Evolutionary conservation across 2,888 invertebrate species (phyloP).

Genomic region (Drosophila borborema): DNA sequence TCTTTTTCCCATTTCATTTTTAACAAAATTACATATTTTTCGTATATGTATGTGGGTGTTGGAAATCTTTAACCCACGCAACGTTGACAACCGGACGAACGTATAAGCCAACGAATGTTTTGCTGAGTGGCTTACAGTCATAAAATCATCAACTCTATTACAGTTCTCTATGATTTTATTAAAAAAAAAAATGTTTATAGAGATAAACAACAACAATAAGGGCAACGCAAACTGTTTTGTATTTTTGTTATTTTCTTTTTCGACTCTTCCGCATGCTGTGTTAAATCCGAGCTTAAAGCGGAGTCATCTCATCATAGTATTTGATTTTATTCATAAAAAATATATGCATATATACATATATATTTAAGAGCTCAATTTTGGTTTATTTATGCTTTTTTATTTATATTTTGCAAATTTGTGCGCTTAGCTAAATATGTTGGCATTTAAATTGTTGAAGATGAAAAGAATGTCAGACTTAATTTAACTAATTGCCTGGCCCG

Average conservation of each 20-base stretch:
- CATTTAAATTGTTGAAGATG: constrained; percentile 25
- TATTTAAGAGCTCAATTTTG: constrained; percentile 1
- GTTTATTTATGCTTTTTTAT: constrained; percentile 1
- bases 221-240: constrained; percentile 18
- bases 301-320: constrained; percentile 20
- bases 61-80: constrained; percentile 64
- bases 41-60: constrained; percentile 63
- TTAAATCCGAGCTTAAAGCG: constrained; percentile 39
- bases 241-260: constrained; percentile 22
- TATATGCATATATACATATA: background rate
- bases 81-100: constrained; percentile 51
- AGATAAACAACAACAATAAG: constrained; percentile 1
- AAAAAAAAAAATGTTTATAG: background rate
- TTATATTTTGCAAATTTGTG: constrained; percentile 6
- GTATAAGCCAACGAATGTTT: constrained; percentile 42
- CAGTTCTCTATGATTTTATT: constrained; percentile 46
- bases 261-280: constrained; percentile 43
- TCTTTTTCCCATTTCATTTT: background rate
- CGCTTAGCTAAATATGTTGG: constrained; percentile 21
- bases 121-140: constrained; percentile 70
- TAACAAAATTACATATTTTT: constrained; percentile 26
- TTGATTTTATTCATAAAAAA: constrained; percentile 8
- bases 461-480: constrained; percentile 45
- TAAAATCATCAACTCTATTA: constrained; percentile 81
- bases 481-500: constrained; percentile 66